Base-by-base conservation (phyloP, 2,113 vertebrate species). In the Kryptolebias marmoratus region DNA sequence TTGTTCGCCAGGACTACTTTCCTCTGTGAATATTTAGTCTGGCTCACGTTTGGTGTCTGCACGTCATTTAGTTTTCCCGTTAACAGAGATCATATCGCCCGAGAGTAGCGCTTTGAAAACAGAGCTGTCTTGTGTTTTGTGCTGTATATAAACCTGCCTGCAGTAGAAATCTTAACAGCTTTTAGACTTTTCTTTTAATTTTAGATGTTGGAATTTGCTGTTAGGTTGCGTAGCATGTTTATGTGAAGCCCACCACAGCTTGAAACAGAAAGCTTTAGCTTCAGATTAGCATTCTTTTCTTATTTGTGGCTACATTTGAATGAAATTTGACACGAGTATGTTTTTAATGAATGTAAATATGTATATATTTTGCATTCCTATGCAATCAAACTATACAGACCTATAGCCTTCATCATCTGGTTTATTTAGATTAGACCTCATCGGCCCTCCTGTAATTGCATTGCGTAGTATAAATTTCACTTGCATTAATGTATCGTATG, bases 1-100 rank as follows among this genome's bases (percentile, higher is more conserved):
- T 79, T 77, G 77, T 83, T 74, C 62, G 75, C 80, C 80, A 72
- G 84, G 55, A 57, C 75, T 71, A 61, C 72, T 86, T 79, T 66
- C 75, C 71, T 66, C 36, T 49, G 4, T 31, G 39, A 28, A 69
- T 28, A 71, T 77, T 74, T 68, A 72, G 57, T 68, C 75, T 83
- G 68, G 44, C 54, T 67, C 45, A 79, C 79, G 71, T 77, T 69
- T 16, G 22, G 22, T 22, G 0, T 49, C 3, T 68, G 36, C 64
- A 39, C 76, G 50, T 56, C 71, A 64, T 79, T 72, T 63, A 48
- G 53, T 82, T 75, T 81, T 73, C 44, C 78, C 68, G 69, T 85
- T 54, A 50, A 77, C 77, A 84, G 70, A 74, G 44, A 65, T 39
- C 1, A 6, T 53, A 45, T 73, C 81, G 52, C 57, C 57, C 57